Base-by-base conservation (phyloP, 64 coral and sea anemone genomes). In the Montipora foliosa region DNA sequence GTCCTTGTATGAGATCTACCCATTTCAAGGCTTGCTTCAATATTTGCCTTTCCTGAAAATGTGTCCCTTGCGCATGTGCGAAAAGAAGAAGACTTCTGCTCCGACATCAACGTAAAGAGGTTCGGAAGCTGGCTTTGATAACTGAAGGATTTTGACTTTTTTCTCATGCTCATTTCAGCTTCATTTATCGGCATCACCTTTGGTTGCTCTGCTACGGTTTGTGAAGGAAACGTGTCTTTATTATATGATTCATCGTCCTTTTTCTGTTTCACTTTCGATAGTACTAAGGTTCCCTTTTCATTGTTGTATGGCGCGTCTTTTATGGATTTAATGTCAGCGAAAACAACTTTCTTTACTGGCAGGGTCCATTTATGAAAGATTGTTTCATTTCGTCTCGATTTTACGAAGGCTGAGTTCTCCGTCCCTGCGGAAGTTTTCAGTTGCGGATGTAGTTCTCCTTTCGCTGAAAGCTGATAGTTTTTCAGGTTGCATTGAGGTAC, bases 41-140 rank as follows among this genome's bases (percentile, higher is more conserved):
- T 78, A 47, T 3, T n/a, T 4, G 8, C 7, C 19, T 86, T 16
- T 44, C 19, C 45, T 5, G 24, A 10, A 44, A 12, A 47, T 19
- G 9, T 49, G 5, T n/a, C 16, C 66, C 49, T 86, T 50, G 82
- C 67, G 22, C 59, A 50, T 5, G 64, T 50, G n/a, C 82, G 82
- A 71, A 86, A 86, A 1, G 82, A 86, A 72, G 70, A 45, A 0
- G 82, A 71, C 12, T 16, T 22, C 49, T 86, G 64, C 6, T 86
- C 44, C n/a, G 82, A 51, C 82, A 86, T 72, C 46, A 86, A 50
- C 47, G 45, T 20, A 46, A 84, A 70, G 19, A 84, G 81, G 15
- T 68, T 37, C 48, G 60, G 81, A 37, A 84, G 14, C 5, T 84
- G 81, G 25, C 81, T 84, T 64, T 68, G 82, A 25, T 17, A 49